Percentiles rank a stretch among this genome's conserved stretches.
phyloP scores from a whole-genome alignment of 2,888 invertebrate species.

The Scaeva pyrastri region DNA sequence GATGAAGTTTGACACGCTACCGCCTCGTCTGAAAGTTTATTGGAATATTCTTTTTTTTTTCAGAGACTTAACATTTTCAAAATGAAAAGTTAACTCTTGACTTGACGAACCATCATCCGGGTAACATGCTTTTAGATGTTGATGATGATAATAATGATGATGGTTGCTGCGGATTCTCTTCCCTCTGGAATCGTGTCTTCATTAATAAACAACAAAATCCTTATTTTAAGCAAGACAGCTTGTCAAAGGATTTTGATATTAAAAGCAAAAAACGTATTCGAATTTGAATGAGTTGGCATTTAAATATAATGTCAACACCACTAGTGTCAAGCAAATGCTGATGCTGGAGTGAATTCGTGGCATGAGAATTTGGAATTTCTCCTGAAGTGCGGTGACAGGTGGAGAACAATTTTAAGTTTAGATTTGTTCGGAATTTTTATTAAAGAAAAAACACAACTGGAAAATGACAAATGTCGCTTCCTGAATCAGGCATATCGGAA shows the following conservation, averaged over 20 bases:
- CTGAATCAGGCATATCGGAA: too few species aligned
- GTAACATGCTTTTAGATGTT: conserved; percentile 2
- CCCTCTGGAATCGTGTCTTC: not conserved
- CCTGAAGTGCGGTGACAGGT: not conserved
- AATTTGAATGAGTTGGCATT: conserved; percentile 1
- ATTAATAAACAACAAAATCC: conserved; percentile 13
- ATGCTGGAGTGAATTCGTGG: not conserved
- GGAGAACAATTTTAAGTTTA: not conserved
- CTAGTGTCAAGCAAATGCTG: not conserved
- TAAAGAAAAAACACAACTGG: not conserved
- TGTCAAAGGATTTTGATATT: conserved; percentile 21
- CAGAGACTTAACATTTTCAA: not conserved
- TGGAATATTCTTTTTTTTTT: not conserved
- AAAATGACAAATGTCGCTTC: too few species aligned
- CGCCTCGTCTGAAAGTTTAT: not conserved
- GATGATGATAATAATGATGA: too few species aligned
- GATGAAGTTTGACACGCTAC: conserved; percentile 17
- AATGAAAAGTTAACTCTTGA: not conserved
- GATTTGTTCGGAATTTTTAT: not conserved
- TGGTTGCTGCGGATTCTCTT: not conserved
- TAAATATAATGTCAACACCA: not conserved
- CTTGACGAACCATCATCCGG: not conserved
- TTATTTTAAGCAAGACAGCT: conserved; percentile 8
- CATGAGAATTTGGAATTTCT: too few species aligned
- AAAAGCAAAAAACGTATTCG: conserved; percentile 4